Conservation (phyloP, 1,140 invertebrate genomes). For the Lepeophtheirus salmonis region DNA sequence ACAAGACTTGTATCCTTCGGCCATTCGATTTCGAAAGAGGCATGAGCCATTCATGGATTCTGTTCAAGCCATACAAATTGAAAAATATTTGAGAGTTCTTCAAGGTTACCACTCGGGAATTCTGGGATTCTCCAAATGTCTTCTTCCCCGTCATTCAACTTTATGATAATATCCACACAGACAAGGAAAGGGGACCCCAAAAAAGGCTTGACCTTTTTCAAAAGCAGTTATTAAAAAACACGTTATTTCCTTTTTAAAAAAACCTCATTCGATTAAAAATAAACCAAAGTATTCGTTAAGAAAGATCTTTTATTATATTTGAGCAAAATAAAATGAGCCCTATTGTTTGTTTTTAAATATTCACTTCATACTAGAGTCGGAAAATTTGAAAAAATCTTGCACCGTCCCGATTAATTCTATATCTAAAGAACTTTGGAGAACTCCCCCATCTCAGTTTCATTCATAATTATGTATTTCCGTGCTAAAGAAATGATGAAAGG, state of each 20-base stretch:
- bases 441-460: neutral
- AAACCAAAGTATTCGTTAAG: neutral
- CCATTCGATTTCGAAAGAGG: neutral
- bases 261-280: neutral
- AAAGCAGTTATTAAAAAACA: neutral
- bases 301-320: neutral
- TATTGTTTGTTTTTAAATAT: neutral
- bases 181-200: no score
- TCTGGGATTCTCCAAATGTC: no score
- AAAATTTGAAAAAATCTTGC: no score
- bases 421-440: no score
- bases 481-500: conserved; percentile 28
- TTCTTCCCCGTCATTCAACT: no score
- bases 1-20: neutral
- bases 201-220: no score
- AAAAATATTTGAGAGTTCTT: neutral
- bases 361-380: no score
- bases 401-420: no score
- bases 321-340: neutral
- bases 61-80: neutral
- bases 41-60: neutral
- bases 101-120: neutral
- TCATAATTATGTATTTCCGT: conserved; percentile 9
- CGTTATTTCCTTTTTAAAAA: neutral
- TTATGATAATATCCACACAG: neutral